These are phyloP conservation scores for Mnemiopsis leidyi DNA, from an alignment of 37 sponge, comb jelly and placozoan genomes.

Conservation along the genomic window DNA sequence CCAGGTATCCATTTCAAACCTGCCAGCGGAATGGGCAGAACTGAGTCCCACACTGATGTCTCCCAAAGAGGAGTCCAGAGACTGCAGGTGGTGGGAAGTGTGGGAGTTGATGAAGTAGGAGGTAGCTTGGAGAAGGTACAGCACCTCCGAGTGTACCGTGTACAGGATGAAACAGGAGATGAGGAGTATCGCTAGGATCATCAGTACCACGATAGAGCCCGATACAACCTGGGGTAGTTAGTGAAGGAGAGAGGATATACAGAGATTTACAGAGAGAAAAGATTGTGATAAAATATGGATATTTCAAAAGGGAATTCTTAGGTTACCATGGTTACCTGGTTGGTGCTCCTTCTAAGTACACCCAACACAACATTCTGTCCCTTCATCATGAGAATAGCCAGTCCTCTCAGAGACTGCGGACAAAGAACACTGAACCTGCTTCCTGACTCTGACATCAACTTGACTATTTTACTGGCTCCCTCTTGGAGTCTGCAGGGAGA, in stretches of 20 bases:
- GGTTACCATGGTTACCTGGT: conserved; percentile 36
- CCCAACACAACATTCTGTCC: conserved; percentile 2
- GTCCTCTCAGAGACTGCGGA: conserved; percentile 9
- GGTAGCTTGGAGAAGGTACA: conserved; percentile 30
- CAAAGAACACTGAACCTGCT: conserved; percentile 10
- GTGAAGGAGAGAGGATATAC: no score
- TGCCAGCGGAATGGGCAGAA: conserved; percentile 1
- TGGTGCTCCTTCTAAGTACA: neutral
- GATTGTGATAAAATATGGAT: no score
- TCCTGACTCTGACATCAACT: neutral
- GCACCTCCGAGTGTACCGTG: conserved; percentile 39
- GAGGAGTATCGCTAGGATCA: neutral
- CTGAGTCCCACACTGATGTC: neutral
- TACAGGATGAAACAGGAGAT: conserved; percentile 41
- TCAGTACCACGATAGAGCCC: neutral
- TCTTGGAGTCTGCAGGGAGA: neutral
- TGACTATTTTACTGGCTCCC: neutral
- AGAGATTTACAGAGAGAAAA: no score
- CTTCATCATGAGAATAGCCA: conserved; percentile 51
- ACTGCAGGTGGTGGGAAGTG: conserved; percentile 45
- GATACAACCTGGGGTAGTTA: conserved; percentile 60
- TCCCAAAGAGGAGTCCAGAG: neutral
- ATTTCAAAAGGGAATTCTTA: no score
- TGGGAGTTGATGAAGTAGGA: conserved; percentile 58
- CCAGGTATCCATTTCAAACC: no score